phyloP scores from a whole-genome alignment of 2,888 invertebrate genomes.

The Hemaris fuciformis region DNA sequence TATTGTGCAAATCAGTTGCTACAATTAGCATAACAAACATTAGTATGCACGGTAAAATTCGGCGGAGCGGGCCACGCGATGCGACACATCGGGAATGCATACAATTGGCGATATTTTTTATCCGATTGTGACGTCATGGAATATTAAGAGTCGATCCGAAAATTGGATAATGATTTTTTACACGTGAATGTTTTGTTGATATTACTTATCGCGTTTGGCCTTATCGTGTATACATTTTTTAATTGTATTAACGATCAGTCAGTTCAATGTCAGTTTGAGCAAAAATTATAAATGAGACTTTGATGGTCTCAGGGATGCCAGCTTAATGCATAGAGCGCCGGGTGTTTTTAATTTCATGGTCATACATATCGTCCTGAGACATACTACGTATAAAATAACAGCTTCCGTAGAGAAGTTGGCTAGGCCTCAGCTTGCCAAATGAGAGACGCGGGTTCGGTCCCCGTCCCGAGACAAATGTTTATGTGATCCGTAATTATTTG shows the following conservation, averaged over 20 bases:
- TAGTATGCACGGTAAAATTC: slow-evolving; percentile 1
- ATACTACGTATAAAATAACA: too few relatives aligned
- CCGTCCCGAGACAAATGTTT: too few relatives aligned
- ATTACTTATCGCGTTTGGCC: background rate
- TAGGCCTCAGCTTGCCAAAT: too few relatives aligned
- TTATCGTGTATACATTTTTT: background rate
- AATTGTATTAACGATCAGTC: background rate
- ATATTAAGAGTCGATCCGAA: background rate
- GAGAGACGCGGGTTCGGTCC: too few relatives aligned
- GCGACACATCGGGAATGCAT: background rate
- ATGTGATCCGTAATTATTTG: too few relatives aligned
- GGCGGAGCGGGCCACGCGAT: background rate
- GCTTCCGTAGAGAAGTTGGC: too few relatives aligned
- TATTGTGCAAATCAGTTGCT: slow-evolving; percentile 71
- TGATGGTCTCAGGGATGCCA: too few relatives aligned
- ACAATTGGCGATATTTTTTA: background rate
- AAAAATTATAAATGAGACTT: too few relatives aligned
- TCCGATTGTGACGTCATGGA: slow-evolving; percentile 5
- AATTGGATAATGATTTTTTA: background rate
- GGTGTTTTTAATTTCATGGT: too few relatives aligned
- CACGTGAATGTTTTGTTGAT: background rate
- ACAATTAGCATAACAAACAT: slow-evolving; percentile 74
- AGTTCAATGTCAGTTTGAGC: too few relatives aligned
- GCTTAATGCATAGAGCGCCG: too few relatives aligned
- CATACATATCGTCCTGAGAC: too few relatives aligned